phyloP scores from a whole-genome alignment of 1,140 invertebrate genomes.

The Eufriesea mexicana region DNA sequence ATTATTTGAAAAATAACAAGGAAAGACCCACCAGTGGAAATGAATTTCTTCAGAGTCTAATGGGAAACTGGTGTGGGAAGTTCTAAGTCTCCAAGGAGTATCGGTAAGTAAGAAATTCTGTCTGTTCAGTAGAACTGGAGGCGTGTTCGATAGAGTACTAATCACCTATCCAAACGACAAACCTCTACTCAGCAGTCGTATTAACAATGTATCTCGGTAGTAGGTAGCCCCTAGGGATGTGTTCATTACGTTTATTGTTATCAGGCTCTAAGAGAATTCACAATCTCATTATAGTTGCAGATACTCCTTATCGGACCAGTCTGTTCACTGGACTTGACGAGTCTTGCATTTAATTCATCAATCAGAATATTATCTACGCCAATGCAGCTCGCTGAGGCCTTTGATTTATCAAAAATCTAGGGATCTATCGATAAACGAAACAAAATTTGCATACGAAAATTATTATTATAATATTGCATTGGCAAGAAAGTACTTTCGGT shows the following conservation, averaged over 20 bases:
- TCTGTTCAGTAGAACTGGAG: constrained; percentile 49
- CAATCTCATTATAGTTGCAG: constrained; percentile 2
- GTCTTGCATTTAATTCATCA: background rate
- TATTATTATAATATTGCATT: no score
- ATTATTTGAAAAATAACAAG: no score
- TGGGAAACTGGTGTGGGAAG: background rate
- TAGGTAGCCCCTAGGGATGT: constrained; percentile 49
- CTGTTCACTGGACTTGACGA: background rate
- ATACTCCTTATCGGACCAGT: background rate
- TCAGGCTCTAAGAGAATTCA: constrained; percentile 38
- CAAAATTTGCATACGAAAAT: no score
- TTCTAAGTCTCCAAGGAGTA: background rate
- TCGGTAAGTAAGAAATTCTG: constrained; percentile 49
- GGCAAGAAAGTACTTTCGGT: no score
- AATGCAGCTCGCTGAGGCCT: no score
- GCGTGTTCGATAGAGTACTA: constrained; percentile 67
- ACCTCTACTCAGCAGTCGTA: constrained; percentile 49
- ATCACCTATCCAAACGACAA: constrained; percentile 70
- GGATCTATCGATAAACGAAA: no score
- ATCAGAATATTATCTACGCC: no score
- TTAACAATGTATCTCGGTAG: constrained; percentile 49
- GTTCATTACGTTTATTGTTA: constrained; percentile 55
- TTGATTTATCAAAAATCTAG: no score
- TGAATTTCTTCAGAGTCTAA: background rate
- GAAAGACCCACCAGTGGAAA: background rate